phyloP scores from a whole-genome alignment of 2,888 invertebrate genomes.

The Pyrrhia umbra region DNA sequence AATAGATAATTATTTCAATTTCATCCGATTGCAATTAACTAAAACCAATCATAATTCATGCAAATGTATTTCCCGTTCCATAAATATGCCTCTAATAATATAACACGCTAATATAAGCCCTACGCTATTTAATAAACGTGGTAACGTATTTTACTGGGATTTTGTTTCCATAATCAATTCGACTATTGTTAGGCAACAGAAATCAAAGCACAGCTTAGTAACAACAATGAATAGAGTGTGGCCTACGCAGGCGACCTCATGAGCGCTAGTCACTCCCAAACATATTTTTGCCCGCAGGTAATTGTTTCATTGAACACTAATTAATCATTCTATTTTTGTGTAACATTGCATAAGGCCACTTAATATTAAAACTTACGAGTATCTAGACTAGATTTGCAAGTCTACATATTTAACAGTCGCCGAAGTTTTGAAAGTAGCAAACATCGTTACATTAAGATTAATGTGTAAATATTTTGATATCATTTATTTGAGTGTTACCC shows the following conservation, averaged over 20 bases:
- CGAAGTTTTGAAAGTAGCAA: neutral
- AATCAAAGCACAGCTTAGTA: slow-evolving; percentile 20
- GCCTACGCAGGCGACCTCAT: slow-evolving; percentile 57
- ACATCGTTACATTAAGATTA: neutral
- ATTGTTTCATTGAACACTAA: slow-evolving; percentile 58
- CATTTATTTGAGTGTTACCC: neutral
- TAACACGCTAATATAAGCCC: slow-evolving; percentile 15
- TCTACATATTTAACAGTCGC: slow-evolving; percentile 2
- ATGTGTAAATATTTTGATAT: neutral
- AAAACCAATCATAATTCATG: slow-evolving; percentile 9
- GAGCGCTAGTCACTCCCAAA: slow-evolving; percentile 47
- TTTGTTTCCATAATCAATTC: slow-evolving; percentile 55
- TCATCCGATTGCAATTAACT: slow-evolving; percentile 10
- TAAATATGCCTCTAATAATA: neutral
- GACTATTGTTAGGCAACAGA: slow-evolving; percentile 58
- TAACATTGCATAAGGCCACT: slow-evolving; percentile 6
- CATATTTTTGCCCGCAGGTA: slow-evolving; percentile 14
- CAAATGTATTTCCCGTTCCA: slow-evolving; percentile 3
- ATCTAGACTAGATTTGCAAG: neutral
- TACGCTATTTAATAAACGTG: slow-evolving; percentile 41
- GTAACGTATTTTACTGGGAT: slow-evolving; percentile 53
- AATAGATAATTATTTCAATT: slow-evolving; percentile 4
- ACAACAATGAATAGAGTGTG: slow-evolving; percentile 51
- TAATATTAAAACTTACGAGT: slow-evolving; percentile 3
- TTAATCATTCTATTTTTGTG: slow-evolving; percentile 29